Evolutionary conservation across 2,113 vertebrate genomes (phyloP).

Genomic region (Empidonax alnorum): DNA sequence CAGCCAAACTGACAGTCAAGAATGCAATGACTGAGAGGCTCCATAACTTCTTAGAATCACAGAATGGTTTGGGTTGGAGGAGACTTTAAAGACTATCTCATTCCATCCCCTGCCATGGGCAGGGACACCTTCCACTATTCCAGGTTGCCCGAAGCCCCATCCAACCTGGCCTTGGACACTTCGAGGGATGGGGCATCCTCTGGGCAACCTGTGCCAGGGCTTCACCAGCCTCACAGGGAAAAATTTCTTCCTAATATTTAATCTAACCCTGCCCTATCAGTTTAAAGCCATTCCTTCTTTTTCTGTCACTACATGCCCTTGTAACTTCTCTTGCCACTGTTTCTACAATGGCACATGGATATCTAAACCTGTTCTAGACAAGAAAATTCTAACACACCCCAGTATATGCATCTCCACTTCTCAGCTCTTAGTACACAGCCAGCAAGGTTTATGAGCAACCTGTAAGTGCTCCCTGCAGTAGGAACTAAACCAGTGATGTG

Average conservation of each 20-base stretch:
- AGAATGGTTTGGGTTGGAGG: neutral
- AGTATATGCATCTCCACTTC: neutral
- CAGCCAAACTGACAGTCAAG: neutral
- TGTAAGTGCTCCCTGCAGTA: fast-evolving
- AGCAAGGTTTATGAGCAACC: neutral
- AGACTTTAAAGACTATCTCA: neutral
- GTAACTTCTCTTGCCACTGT: neutral
- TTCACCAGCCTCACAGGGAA: neutral
- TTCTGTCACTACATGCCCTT: neutral
- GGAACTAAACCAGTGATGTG: neutral
- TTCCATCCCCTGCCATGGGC: neutral
- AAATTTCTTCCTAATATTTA: neutral
- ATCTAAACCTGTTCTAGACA: neutral
- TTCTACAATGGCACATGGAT: neutral
- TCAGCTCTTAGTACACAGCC: neutral
- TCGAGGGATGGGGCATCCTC: neutral
- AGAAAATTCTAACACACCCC: neutral
- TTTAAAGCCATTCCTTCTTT: neutral
- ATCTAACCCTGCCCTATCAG: neutral
- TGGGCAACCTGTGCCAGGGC: neutral
- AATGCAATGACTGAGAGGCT: neutral
- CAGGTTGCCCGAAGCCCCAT: neutral
- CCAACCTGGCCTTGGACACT: neutral
- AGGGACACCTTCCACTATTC: neutral
- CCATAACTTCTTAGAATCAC: neutral